These are phyloP conservation scores for Callyntrura guangdongensis DNA, from an alignment of 2,888 invertebrate species.

Conservation along the genomic window DNA sequence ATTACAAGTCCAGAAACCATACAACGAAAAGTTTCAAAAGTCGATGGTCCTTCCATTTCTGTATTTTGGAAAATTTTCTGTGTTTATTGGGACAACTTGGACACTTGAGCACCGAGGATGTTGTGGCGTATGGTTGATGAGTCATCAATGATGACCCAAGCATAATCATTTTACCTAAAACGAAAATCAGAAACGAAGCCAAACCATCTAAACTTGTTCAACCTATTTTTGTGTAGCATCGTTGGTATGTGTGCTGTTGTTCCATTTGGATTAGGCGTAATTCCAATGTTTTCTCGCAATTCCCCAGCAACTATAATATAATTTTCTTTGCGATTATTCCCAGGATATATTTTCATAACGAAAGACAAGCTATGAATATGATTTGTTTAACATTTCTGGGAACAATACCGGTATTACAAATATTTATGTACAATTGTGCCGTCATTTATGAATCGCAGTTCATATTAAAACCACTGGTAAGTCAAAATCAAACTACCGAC, in stretches of 20 bases:
- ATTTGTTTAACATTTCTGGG: background rate
- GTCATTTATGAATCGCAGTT: background rate
- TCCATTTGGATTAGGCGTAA: background rate
- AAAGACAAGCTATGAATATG: background rate
- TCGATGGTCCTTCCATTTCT: slow-evolving; percentile 6
- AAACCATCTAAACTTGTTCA: no score
- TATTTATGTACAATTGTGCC: background rate
- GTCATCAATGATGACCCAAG: slow-evolving; percentile 42
- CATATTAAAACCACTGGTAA: no score
- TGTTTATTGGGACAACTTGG: background rate
- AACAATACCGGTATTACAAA: background rate
- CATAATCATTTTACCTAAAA: background rate
- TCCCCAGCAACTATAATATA: slow-evolving; percentile 1
- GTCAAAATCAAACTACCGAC: no score
- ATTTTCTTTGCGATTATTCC: background rate
- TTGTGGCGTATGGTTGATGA: background rate
- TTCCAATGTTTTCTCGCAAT: background rate
- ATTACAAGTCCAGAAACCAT: no score
- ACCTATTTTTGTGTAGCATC: background rate
- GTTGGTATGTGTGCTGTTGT: background rate
- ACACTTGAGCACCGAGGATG: background rate
- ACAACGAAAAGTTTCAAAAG: background rate
- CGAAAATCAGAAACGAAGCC: no score
- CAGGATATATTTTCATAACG: no score
- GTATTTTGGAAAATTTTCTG: slow-evolving; percentile 3